Evolutionary conservation across 2,888 invertebrate genomes (phyloP).

Genomic region (Temnothorax ravouxi): DNA sequence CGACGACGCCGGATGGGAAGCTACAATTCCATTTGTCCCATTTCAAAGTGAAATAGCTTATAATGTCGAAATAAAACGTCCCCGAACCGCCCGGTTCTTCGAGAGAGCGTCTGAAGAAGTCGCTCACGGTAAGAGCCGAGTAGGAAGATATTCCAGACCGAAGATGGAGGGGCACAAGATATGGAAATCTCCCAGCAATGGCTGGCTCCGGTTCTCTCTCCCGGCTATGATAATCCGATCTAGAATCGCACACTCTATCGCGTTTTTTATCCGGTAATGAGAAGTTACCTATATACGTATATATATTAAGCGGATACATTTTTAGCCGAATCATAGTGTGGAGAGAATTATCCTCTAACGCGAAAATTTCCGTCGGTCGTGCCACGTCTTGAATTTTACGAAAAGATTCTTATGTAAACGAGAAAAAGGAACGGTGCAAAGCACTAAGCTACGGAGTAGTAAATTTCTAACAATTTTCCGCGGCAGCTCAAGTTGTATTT

Average conservation of each 20-base stretch:
- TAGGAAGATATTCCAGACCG: constrained; percentile 54
- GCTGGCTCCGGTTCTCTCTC: constrained; percentile 7
- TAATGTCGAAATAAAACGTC: constrained; percentile 81
- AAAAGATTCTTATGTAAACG: background rate
- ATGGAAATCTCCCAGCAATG: constrained; percentile 74
- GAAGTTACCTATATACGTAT: constrained; percentile 24
- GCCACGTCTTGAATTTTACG: background rate
- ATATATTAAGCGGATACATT: background rate
- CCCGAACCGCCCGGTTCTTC: constrained; percentile 69
- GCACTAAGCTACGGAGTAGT: background rate
- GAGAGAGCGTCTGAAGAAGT: constrained; percentile 73
- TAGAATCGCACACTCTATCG: constrained; percentile 49
- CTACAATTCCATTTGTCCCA: constrained; percentile 81
- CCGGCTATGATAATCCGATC: constrained; percentile 51
- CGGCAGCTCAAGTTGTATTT: background rate
- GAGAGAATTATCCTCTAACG: constrained; percentile 16
- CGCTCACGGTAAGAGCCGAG: constrained; percentile 60
- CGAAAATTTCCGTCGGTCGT: background rate
- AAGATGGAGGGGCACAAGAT: constrained; percentile 72
- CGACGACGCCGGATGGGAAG: constrained; percentile 59
- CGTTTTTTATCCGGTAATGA: constrained; percentile 48
- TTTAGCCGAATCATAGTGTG: background rate
- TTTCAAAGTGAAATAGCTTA: constrained; percentile 82
- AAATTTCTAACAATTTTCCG: background rate
- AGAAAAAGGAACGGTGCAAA: background rate